Evolutionary conservation across 2,797 vertebrate genomes (phyloP).

Genomic region (Squalus acanthias): DNA sequence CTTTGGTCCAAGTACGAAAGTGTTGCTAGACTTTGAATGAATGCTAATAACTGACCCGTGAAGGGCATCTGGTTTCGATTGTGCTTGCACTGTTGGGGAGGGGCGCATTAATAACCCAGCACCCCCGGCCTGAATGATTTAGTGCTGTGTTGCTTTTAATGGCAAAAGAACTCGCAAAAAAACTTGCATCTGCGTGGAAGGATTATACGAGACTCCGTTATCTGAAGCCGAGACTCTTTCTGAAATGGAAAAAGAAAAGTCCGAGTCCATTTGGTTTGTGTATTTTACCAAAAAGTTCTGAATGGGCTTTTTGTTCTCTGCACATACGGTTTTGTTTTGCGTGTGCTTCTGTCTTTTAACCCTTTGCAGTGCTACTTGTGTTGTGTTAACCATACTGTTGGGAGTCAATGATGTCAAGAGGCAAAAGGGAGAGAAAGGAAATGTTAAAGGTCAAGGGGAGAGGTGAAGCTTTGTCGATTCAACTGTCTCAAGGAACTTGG

Average conservation of each 20-base stretch:
- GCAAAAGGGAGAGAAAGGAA: too few relatives aligned
- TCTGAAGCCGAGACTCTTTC: neutral
- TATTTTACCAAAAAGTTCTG: neutral
- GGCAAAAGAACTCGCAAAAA: neutral
- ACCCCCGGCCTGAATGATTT: neutral
- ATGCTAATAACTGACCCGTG: neutral
- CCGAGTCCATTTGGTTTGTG: neutral
- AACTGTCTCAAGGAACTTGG: neutral
- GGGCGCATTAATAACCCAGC: neutral
- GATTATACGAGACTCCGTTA: neutral
- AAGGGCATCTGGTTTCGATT: slow-evolving; percentile 24
- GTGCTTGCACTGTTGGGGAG: neutral
- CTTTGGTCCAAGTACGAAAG: neutral
- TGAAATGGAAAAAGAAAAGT: neutral
- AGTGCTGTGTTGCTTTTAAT: neutral
- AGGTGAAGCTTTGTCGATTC: neutral
- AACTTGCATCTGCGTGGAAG: neutral
- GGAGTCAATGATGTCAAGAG: neutral
- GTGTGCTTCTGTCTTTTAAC: neutral
- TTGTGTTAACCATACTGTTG: neutral
- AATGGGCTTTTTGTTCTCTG: slow-evolving; percentile 21
- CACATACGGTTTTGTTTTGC: neutral
- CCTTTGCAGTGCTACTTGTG: neutral
- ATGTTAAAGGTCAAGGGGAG: too few relatives aligned
- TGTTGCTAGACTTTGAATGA: neutral